These are phyloP conservation scores for Euwallacea similis DNA, from an alignment of 1,140 invertebrate genomes.

Conservation along the genomic window DNA sequence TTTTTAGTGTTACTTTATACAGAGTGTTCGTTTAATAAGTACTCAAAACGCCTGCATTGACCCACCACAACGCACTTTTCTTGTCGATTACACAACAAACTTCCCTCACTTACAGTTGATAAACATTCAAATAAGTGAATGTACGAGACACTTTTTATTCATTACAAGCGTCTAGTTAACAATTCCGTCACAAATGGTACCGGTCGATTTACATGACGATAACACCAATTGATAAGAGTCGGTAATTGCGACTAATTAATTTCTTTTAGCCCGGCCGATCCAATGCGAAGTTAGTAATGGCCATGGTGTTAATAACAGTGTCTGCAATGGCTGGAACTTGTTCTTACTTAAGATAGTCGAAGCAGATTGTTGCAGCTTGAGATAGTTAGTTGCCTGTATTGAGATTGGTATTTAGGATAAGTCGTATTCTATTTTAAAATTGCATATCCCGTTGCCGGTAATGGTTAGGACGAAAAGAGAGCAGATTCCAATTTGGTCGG, in stretches of 20 bases:
- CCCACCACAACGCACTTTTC: too few species aligned
- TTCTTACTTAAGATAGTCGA: slow-evolving; percentile 17
- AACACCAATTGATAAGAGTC: slow-evolving; percentile 31
- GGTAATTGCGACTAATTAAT: slow-evolving; percentile 33
- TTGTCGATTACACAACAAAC: too few species aligned
- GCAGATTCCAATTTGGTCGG: not conserved
- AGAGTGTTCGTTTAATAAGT: too few species aligned
- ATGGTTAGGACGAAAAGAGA: not conserved
- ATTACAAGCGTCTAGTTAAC: slow-evolving; percentile 9
- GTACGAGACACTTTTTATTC: slow-evolving; percentile 2
- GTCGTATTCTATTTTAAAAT: not conserved
- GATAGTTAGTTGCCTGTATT: not conserved
- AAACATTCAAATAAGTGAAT: not conserved
- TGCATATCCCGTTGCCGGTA: not conserved
- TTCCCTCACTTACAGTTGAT: too few species aligned
- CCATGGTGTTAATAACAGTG: slow-evolving; percentile 32
- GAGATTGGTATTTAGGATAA: slow-evolving; percentile 4
- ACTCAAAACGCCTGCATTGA: too few species aligned
- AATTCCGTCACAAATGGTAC: slow-evolving; percentile 12
- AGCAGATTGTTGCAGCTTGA: slow-evolving; percentile 11
- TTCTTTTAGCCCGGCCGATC: slow-evolving; percentile 19
- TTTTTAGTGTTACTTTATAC: too few species aligned
- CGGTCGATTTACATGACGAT: slow-evolving; percentile 32
- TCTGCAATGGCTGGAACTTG: slow-evolving; percentile 16
- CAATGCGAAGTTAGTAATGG: slow-evolving; percentile 19